Percentiles rank a stretch among this genome's conserved stretches.
Evolutionary conservation across 2,888 invertebrate genomes (phyloP).

Genomic region (Listrodromus nycthemerus): DNA sequence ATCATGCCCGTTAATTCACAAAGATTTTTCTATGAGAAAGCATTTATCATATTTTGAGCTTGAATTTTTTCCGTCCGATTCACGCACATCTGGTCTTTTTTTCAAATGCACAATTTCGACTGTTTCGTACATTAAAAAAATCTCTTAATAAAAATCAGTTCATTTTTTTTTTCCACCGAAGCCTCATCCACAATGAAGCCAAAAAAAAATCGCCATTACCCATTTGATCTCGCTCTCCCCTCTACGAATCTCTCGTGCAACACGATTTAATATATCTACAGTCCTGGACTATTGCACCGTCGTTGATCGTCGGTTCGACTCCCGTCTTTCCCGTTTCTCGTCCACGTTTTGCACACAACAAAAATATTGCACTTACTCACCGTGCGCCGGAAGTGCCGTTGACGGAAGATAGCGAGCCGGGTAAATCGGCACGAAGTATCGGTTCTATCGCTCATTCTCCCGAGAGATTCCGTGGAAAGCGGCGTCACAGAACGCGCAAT

Average conservation of each 20-base stretch:
- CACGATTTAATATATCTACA: conserved; percentile 21
- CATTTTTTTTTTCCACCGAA: no score
- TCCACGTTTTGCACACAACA: background rate
- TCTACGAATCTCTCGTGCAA: background rate
- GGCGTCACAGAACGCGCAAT: background rate
- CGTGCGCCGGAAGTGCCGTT: background rate
- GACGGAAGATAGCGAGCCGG: conserved; percentile 19
- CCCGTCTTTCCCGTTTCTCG: background rate
- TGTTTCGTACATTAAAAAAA: no score
- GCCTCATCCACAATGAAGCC: no score
- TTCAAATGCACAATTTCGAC: no score
- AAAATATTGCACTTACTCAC: conserved; percentile 43
- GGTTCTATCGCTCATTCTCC: background rate
- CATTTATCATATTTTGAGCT: no score
- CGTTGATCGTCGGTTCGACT: conserved; percentile 3
- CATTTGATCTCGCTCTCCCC: background rate
- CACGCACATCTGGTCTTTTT: no score
- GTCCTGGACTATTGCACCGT: conserved; percentile 30
- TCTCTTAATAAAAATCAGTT: no score
- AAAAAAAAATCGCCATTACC: background rate
- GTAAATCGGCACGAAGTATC: conserved; percentile 19
- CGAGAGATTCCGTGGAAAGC: background rate
- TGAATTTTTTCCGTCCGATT: no score
- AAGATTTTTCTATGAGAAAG: no score
- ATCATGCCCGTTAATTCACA: no score